Base-by-base conservation (phyloP, 2,113 vertebrate species). In the Channa maculata region DNA sequence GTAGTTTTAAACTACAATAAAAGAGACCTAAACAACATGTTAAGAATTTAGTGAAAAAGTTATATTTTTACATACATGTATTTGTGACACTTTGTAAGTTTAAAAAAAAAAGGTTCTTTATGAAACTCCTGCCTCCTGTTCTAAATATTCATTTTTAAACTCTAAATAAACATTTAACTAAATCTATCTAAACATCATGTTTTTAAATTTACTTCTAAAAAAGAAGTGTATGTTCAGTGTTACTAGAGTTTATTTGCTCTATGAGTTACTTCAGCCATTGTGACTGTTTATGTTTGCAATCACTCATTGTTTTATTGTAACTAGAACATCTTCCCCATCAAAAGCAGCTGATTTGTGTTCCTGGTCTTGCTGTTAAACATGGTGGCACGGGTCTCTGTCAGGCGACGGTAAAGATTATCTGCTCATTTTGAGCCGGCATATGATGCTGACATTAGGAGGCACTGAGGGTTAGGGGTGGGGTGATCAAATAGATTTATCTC, bases 351-450 rank as follows among this genome's bases (percentile, higher is more conserved):
- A 87, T 82, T 59, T 68, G 71, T 83, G 79, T 24, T 78, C 55
- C 59, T 65, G 75, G 71, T 77, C 66, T 75, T 55, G 58, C 41
- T 44, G 68, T 65, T 75, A 11, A 73, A 58, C 58, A 57, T 3
- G 15, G 45, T 51, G 51, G 15, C 15, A 50, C 54, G 37, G 60
- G 45, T 57, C 46, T 48, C 43, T 64, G 86, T 86, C 73, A 71
- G 77, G 82, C 83, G 80, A 86, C 71, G 8, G 73, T 53, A 58
- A 38, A 75, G 76, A 86, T 86, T 71, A 84, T 79, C 65, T 66
- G 65, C 70, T 76, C 76, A 65, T 44, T 5, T 44, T 51, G 51
- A 83, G 61, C 61, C 64, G 50, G 71, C 24, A 13, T 37, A 49
- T 72, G 67, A 77, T 48, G 46, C 67, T 57, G 65, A 77, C 65